Percentiles rank a stretch among this genome's conserved stretches.
Conservation (phyloP, 1,140 invertebrate genomes). For the Augochlora pura region DNA sequence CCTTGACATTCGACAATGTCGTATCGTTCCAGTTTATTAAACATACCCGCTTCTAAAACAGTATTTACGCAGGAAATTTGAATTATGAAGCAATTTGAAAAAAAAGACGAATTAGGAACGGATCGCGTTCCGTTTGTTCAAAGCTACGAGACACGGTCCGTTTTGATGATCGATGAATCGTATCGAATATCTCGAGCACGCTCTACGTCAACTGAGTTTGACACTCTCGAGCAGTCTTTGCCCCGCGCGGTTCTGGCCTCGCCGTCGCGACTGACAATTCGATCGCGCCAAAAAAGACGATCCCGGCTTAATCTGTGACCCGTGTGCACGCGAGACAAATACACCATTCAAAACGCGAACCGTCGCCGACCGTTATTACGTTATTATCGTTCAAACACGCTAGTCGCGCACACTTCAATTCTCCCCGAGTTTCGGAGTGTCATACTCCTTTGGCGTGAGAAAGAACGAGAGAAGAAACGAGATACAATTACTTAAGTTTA, state of each 20-base stretch:
- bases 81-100: too few species aligned
- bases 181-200: constrained; percentile 12
- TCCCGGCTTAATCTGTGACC: constrained; percentile 43
- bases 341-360: not conserved
- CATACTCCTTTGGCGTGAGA: not conserved
- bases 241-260: constrained; percentile 7
- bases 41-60: too few species aligned
- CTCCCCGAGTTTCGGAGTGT: constrained; percentile 1
- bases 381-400: constrained; percentile 35
- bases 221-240: constrained; percentile 38
- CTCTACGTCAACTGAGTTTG: constrained; percentile 26
- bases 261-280: constrained; percentile 22
- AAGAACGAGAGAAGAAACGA: not conserved
- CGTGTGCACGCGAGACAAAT: constrained; percentile 34
- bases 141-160: not conserved
- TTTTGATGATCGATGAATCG: constrained; percentile 33
- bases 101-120: not conserved
- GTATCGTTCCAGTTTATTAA: too few species aligned
- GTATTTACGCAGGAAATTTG: too few species aligned
- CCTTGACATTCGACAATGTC: too few species aligned
- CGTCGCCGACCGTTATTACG: not conserved
- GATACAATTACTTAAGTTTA: too few species aligned
- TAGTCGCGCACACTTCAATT: constrained; percentile 33
- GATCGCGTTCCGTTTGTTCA: not conserved
- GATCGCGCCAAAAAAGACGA: constrained; percentile 32